Evolutionary conservation across 2,113 vertebrate genomes (phyloP).

Genomic region (Lates calcarifer): DNA sequence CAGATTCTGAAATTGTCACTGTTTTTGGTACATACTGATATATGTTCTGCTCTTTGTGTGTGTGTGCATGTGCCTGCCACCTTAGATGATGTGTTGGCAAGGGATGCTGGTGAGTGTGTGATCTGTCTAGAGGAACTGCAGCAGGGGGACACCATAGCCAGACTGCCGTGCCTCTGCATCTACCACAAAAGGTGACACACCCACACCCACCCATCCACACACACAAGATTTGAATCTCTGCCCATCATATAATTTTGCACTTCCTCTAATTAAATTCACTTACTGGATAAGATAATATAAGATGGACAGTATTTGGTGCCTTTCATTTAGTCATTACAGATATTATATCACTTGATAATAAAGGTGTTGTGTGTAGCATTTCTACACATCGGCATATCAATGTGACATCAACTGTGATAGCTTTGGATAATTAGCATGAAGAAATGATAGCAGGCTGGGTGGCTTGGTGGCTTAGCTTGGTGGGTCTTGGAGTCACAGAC

Average conservation of each 20-base stretch:
- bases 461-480: no score
- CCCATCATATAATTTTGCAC: conserved; percentile 53
- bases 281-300: conserved; percentile 40
- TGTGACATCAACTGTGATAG: conserved; percentile 17
- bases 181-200: conserved; percentile 96
- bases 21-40: conserved; percentile 59
- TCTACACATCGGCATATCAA: conserved; percentile 26
- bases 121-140: conserved; percentile 99
- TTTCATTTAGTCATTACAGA: conserved; percentile 38
- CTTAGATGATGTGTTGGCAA: conserved; percentile 96
- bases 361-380: conserved; percentile 26
- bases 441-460: conserved; percentile 7
- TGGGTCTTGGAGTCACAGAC: no score
- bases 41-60: conserved; percentile 32
- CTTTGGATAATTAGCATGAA: not conserved
- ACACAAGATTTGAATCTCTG: conserved; percentile 34
- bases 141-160: conserved; percentile 98
- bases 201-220: conserved; percentile 46
- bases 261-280: conserved; percentile 63
- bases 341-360: not conserved
- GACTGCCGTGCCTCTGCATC: conserved; percentile 99
- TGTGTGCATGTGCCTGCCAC: conserved; percentile 48
- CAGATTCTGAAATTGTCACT: conserved; percentile 20
- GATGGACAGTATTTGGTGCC: conserved; percentile 6
- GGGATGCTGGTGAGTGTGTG: conserved; percentile 97